phyloP scores from a whole-genome alignment of 1,140 invertebrate species.

The Prorops nasuta region DNA sequence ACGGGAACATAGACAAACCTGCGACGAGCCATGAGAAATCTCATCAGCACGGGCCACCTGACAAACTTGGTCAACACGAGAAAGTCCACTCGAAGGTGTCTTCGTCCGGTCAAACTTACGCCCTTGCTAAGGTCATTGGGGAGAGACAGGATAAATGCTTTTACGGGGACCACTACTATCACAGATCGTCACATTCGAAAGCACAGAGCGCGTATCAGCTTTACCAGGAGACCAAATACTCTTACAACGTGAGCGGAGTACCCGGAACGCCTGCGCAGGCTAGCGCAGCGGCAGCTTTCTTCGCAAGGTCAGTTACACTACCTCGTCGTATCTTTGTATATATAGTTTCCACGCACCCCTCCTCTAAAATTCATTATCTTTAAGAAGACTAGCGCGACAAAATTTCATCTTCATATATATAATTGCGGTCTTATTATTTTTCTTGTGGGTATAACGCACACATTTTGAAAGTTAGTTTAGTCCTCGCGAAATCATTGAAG shows the following conservation, averaged over 20 bases:
- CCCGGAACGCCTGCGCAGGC: conserved; percentile 52
- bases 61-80: conserved; percentile 35
- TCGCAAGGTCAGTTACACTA: conserved; percentile 49
- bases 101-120: conserved; percentile 25
- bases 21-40: conserved; percentile 38
- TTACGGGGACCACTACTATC: conserved; percentile 45
- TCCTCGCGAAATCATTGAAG: too few relatives aligned
- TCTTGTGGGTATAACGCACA: too few relatives aligned
- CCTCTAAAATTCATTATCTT: too few relatives aligned
- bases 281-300: conserved; percentile 54
- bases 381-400: too few relatives aligned
- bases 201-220: conserved; percentile 37
- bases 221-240: conserved; percentile 53
- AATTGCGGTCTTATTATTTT: too few relatives aligned
- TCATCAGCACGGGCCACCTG: conserved; percentile 29
- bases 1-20: conserved; percentile 46
- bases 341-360: too few relatives aligned
- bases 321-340: neutral
- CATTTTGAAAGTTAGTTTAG: too few relatives aligned
- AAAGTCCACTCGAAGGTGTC: conserved; percentile 36
- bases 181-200: conserved; percentile 38
- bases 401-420: too few relatives aligned
- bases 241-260: conserved; percentile 52
- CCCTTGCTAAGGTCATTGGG: conserved; percentile 18
- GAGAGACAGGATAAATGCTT: conserved; percentile 36